Conservation (phyloP, 1,140 invertebrate species). For the Maniola jurtina region DNA sequence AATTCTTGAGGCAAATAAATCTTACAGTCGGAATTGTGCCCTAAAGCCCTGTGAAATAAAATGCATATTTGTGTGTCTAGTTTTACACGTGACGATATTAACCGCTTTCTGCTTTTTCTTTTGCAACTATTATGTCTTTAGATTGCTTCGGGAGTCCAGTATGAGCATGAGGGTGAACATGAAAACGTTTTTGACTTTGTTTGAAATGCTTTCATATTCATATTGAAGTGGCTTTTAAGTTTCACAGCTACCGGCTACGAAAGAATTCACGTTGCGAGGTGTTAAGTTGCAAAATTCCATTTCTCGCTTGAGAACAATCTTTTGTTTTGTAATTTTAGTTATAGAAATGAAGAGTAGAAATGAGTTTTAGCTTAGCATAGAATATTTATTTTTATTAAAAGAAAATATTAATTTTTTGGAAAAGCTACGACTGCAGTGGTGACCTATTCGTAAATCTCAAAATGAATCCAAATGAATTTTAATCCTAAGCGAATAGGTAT, state of each 20-base stretch:
- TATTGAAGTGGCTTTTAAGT: neutral
- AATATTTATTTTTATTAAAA: too few species aligned
- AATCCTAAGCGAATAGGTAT: too few species aligned
- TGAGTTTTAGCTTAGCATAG: too few species aligned
- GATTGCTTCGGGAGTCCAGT: conserved; percentile 24
- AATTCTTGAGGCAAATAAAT: too few species aligned
- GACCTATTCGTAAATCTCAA: too few species aligned
- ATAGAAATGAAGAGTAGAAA: too few species aligned
- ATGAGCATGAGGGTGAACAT: neutral
- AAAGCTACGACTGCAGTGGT: too few species aligned
- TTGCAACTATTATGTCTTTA: conserved; percentile 16
- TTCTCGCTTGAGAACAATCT: neutral
- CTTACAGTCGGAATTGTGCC: neutral
- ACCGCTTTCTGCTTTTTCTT: neutral
- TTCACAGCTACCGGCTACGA: neutral
- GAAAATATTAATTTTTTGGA: too few species aligned
- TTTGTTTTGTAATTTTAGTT: neutral
- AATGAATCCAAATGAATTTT: too few species aligned
- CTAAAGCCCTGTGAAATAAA: neutral
- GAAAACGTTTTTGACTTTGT: neutral
- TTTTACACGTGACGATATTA: neutral
- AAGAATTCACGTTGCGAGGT: neutral
- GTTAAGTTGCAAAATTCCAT: neutral
- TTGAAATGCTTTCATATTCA: neutral
- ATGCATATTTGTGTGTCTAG: neutral